Conservation (phyloP, 2,797 vertebrate species). For the Acanthurus lineatus region DNA sequence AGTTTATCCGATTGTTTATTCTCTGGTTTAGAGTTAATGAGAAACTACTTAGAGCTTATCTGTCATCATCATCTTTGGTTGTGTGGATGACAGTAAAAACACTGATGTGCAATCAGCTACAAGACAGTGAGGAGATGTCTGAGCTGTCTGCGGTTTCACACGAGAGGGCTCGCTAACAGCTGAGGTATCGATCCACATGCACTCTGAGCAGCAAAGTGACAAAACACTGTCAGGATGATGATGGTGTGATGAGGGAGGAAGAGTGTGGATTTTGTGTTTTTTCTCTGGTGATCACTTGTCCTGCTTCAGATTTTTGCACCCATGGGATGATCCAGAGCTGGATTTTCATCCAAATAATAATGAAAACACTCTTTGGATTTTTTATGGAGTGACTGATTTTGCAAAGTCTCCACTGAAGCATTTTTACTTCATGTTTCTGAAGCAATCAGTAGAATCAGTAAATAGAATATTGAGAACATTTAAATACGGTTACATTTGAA, state of each 20-base stretch:
- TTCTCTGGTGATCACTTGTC: constrained; percentile 29
- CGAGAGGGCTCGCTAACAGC: constrained; percentile 52
- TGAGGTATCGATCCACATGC: constrained; percentile 61
- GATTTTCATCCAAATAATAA: neutral
- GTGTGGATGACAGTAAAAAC: constrained; percentile 56
- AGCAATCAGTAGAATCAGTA: neutral
- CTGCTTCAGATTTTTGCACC: constrained; percentile 24
- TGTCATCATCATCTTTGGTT: constrained; percentile 26
- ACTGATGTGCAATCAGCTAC: constrained; percentile 55
- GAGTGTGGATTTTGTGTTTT: constrained; percentile 28
- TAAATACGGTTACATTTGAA: too few species aligned
- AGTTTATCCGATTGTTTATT: neutral
- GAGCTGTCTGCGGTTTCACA: constrained; percentile 77
- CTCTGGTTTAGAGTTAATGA: neutral
- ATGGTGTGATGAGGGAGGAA: constrained; percentile 24
- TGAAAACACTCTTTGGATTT: neutral
- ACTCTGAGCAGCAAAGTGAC: constrained; percentile 64
- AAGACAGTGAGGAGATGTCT: constrained; percentile 45
- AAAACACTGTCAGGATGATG: constrained; percentile 65
- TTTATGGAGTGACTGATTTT: too few species aligned
- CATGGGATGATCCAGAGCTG: neutral
- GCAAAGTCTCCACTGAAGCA: too few species aligned
- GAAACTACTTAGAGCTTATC: constrained; percentile 5
- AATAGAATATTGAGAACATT: too few species aligned
- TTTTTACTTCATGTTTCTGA: too few species aligned